These are phyloP conservation scores for Gallirallus australis DNA, from an alignment of 2,797 vertebrate species.

Conservation along the genomic window DNA sequence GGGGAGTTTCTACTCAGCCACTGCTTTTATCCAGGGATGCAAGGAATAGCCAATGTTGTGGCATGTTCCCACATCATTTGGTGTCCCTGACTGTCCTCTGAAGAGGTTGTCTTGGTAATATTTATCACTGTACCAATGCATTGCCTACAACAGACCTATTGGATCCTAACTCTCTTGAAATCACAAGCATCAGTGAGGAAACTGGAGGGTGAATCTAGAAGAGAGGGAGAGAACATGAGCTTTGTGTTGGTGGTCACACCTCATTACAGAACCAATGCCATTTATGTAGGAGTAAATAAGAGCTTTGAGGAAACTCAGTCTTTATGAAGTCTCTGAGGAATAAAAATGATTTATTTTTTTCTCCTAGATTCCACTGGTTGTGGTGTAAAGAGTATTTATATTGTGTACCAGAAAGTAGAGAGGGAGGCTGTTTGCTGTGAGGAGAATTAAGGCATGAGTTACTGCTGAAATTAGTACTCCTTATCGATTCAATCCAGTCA, in stretches of 20 bases:
- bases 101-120: neutral
- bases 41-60: neutral
- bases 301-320: conserved; percentile 2
- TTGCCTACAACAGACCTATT: neutral
- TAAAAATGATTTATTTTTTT: conserved; percentile 11
- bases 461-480: conserved; percentile 77
- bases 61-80: neutral
- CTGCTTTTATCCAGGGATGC: neutral
- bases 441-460: conserved; percentile 79
- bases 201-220: neutral
- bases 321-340: neutral
- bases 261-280: neutral
- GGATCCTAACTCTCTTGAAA: neutral
- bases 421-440: conserved; percentile 25
- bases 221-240: neutral
- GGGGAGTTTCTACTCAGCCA: neutral
- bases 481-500: conserved; percentile 75
- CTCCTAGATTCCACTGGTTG: neutral
- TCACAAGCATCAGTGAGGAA: neutral
- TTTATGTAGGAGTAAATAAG: conserved; percentile 17
- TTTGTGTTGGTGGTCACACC: neutral
- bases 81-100: neutral
- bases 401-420: neutral
- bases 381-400: conserved; percentile 12
- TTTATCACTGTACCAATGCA: neutral